Percentiles rank a stretch among this genome's conserved stretches.
Evolutionary conservation across 2,113 vertebrate species (phyloP).

Genomic region (Ancistrus triradiatus): DNA sequence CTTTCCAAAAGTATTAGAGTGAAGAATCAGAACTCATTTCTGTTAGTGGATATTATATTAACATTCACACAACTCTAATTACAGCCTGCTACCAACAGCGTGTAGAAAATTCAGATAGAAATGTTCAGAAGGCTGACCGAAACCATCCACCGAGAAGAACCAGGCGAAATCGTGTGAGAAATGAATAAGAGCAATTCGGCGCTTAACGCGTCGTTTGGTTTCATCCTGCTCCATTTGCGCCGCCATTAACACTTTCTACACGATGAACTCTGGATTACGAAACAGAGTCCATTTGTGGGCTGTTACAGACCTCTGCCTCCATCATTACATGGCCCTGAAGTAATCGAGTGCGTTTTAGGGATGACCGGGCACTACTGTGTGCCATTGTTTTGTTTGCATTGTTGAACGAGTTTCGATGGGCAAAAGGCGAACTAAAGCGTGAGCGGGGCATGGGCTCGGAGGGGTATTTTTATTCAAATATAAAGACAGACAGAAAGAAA

Average conservation of each 20-base stretch:
- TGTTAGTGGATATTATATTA: too few relatives aligned
- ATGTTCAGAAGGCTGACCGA: too few relatives aligned
- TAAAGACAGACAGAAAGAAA: background rate
- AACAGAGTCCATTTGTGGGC: conserved; percentile 23
- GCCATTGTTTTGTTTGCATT: too few relatives aligned
- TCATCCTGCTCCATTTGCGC: background rate
- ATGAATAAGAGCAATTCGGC: conserved; percentile 1
- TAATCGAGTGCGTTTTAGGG: too few relatives aligned
- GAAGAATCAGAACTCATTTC: too few relatives aligned
- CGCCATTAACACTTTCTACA: conserved; percentile 15
- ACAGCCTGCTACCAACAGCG: too few relatives aligned
- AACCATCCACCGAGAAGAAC: background rate
- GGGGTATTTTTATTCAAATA: background rate
- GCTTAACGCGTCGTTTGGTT: too few relatives aligned
- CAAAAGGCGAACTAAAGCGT: background rate
- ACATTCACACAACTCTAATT: too few relatives aligned
- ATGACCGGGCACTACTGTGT: too few relatives aligned
- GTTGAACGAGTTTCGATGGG: too few relatives aligned
- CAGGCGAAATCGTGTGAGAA: background rate
- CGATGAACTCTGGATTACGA: conserved; percentile 13
- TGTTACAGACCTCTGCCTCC: conserved; percentile 12
- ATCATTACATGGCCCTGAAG: conserved; percentile 27
- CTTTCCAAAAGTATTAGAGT: too few relatives aligned
- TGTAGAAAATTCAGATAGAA: too few relatives aligned
- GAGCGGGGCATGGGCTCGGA: background rate